Percentiles rank a stretch among this genome's conserved stretches.
These are phyloP conservation scores for Dryomyza anilis DNA, from an alignment of 2,888 invertebrate species.

Conservation along the genomic window DNA sequence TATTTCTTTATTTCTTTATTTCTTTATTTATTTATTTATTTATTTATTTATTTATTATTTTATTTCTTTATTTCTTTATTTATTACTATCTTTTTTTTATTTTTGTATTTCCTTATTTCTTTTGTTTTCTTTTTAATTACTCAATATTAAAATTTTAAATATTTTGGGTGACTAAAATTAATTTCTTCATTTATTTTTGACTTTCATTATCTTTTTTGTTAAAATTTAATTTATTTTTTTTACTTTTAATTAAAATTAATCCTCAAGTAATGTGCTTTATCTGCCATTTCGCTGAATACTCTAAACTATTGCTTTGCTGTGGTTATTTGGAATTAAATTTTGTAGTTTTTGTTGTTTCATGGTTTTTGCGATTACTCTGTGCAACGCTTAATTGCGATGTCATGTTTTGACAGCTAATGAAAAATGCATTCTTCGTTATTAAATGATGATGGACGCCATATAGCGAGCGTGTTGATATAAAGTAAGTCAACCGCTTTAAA, in stretches of 20 bases:
- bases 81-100: neutral
- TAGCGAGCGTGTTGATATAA: too few species aligned
- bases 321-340: too few species aligned
- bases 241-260: neutral
- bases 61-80: neutral
- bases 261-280: too few species aligned
- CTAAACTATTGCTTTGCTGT: too few species aligned
- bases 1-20: neutral
- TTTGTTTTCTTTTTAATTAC: neutral
- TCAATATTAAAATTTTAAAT: neutral
- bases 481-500: too few species aligned
- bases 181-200: neutral
- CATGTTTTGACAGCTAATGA: too few species aligned
- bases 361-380: too few species aligned
- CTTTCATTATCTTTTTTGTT: neutral
- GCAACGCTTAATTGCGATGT: too few species aligned
- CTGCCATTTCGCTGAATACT: too few species aligned
- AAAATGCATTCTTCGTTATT: too few species aligned
- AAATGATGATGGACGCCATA: too few species aligned
- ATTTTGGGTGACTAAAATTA: neutral
- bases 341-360: too few species aligned
- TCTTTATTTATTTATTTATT: neutral
- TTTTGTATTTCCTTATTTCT: neutral
- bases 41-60: neutral
- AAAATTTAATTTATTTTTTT: neutral